phyloP scores from a whole-genome alignment of 2,113 vertebrate genomes.

The Carlito syrichta region DNA sequence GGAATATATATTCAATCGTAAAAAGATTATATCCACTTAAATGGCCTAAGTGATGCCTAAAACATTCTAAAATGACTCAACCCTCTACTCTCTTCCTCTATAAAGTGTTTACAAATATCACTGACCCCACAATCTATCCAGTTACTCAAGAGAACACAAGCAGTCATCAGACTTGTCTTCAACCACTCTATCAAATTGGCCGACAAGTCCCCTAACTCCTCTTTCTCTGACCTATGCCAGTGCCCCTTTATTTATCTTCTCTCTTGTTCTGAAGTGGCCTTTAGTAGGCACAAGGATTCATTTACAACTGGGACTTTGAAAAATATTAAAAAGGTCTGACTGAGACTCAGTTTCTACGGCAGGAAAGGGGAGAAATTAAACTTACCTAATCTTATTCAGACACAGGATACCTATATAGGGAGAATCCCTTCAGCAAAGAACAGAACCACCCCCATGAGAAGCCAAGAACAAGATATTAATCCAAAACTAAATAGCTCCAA shows the following conservation, averaged over 20 bases:
- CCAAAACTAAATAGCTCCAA: not conserved
- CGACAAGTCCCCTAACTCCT: not conserved
- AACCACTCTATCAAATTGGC: not conserved
- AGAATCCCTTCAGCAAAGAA: not conserved
- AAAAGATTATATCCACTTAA: not conserved
- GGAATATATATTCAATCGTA: not conserved
- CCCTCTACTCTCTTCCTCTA: not conserved
- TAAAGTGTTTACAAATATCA: not conserved
- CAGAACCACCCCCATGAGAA: not conserved
- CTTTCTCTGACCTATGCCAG: not conserved
- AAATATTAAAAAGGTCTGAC: not conserved
- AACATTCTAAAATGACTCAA: not conserved
- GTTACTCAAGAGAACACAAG: not conserved
- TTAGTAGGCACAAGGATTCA: not conserved
- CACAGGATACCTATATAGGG: not conserved
- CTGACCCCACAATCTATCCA: not conserved
- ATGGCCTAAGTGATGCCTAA: not conserved
- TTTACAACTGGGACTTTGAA: not conserved
- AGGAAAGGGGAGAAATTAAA: slow-evolving; percentile 29
- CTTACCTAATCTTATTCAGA: not conserved
- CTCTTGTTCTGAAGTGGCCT: not conserved
- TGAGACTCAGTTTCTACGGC: not conserved
- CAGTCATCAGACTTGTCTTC: not conserved
- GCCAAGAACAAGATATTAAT: not conserved
- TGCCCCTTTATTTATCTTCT: not conserved